These are phyloP conservation scores for Promerops cafer DNA, from an alignment of 2,113 vertebrate genomes.

Conservation along the genomic window DNA sequence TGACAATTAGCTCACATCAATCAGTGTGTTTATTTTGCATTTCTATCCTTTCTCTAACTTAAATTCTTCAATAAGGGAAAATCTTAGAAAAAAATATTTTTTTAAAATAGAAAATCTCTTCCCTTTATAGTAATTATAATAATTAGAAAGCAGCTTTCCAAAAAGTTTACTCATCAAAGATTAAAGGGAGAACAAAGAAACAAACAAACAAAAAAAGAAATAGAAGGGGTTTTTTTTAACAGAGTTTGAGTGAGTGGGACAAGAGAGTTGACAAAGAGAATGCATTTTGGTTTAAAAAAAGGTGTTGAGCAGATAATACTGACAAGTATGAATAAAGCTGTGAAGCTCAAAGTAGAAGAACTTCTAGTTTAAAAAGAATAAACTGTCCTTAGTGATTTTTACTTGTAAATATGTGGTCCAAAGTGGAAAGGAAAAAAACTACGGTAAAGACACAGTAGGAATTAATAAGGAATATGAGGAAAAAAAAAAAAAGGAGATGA, in stretches of 20 bases:
- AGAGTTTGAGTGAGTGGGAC: accelerated
- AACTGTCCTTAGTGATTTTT: background rate
- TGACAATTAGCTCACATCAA: background rate
- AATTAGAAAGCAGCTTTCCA: background rate
- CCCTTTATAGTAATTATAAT: background rate
- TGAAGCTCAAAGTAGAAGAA: background rate
- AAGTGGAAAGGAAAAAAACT: background rate
- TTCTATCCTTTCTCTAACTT: background rate
- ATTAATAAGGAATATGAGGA: background rate
- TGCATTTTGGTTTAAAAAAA: background rate
- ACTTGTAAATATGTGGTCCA: background rate
- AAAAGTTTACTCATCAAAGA: background rate
- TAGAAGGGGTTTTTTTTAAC: background rate
- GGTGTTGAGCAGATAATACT: background rate
- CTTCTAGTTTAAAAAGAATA: background rate
- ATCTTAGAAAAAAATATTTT: background rate
- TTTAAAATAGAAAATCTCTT: background rate
- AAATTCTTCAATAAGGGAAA: background rate
- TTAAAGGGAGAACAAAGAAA: background rate
- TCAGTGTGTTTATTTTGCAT: background rate
- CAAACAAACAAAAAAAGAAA: accelerated
- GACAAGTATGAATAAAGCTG: background rate
- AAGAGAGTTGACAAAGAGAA: background rate
- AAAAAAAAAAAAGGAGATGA: background rate
- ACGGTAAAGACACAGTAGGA: accelerated